Evolutionary conservation across 2,888 invertebrate species (phyloP).

Genomic region (Leptinotarsa juncta): DNA sequence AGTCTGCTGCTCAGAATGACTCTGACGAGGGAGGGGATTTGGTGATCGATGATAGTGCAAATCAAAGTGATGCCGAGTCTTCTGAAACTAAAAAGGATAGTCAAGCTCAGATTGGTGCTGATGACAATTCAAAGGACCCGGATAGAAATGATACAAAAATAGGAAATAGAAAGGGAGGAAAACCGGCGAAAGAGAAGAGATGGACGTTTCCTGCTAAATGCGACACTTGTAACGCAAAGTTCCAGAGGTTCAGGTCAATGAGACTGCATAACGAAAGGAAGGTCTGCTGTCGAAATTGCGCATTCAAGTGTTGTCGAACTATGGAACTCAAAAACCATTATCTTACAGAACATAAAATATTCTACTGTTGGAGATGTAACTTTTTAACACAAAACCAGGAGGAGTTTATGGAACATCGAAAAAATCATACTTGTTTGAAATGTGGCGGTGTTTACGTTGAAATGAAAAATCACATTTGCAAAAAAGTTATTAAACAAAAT

Average conservation of each 20-base stretch:
- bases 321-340: conserved; percentile 37
- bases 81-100: conserved; percentile 6
- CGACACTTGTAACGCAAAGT: conserved; percentile 28
- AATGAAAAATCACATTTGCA: conserved; percentile 11
- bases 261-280: conserved; percentile 25
- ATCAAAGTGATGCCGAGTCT: conserved; percentile 4
- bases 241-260: conserved; percentile 19
- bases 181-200: neutral
- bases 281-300: conserved; percentile 31
- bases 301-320: conserved; percentile 23
- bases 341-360: conserved; percentile 24
- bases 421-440: conserved; percentile 22
- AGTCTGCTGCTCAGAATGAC: conserved; percentile 1
- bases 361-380: conserved; percentile 37
- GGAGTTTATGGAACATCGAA: conserved; percentile 29
- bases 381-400: conserved; percentile 18
- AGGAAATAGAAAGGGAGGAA: neutral
- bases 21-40: conserved; percentile 35
- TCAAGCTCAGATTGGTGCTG: neutral
- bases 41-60: conserved; percentile 39
- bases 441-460: conserved; percentile 22
- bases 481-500: conserved; percentile 1
- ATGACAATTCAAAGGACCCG: neutral
- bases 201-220: conserved; percentile 14
- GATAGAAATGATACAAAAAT: neutral